Conservation (phyloP, 2,888 invertebrate genomes). For the Conchocele bisecta region DNA sequence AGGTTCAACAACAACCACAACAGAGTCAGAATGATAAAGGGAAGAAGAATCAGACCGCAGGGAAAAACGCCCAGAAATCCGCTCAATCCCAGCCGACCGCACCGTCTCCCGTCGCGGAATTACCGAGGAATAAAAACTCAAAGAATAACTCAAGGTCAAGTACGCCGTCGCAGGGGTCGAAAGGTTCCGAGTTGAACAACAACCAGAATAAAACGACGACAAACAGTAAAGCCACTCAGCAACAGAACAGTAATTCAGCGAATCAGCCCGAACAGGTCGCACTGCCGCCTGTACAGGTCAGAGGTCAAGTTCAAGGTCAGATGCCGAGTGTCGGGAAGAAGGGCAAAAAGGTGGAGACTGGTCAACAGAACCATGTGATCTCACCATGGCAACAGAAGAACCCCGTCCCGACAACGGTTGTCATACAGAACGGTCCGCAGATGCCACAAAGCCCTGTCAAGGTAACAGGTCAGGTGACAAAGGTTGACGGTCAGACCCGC, state of each 20-base stretch:
- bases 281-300: too few species aligned
- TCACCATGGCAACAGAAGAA: background rate
- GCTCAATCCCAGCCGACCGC: conserved; percentile 5
- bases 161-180: background rate
- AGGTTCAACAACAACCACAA: conserved; percentile 24
- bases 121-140: background rate
- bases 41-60: background rate
- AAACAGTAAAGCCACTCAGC: conserved; percentile 1
- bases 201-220: conserved; percentile 4
- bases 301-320: background rate
- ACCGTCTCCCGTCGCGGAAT: background rate
- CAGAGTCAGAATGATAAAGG: conserved; percentile 4
- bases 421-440: conserved; percentile 18
- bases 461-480: too few species aligned
- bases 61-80: background rate
- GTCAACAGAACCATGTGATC: background rate
- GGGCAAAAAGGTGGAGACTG: background rate
- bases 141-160: background rate
- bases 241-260: conserved; percentile 1
- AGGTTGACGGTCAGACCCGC: conserved; percentile 32
- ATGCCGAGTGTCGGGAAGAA: background rate
- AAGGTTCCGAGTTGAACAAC: background rate
- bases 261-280: background rate
- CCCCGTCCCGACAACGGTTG: background rate
- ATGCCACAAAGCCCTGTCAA: conserved; percentile 29